Base-by-base conservation (phyloP, 2,797 vertebrate species). In the Nannoperca obscura region DNA sequence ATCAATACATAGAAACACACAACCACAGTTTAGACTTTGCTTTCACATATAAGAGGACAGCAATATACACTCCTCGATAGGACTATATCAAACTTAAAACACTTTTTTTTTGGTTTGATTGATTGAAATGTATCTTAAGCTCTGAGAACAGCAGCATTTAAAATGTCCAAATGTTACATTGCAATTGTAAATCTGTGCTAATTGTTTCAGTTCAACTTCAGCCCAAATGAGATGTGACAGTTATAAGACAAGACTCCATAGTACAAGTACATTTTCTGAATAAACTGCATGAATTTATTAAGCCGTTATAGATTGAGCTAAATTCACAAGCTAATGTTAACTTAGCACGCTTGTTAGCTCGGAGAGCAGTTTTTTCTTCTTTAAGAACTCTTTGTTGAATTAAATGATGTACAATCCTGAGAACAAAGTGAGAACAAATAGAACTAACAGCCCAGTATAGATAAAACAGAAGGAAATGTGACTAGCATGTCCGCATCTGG, bases 1-100 rank as follows among this genome's bases (percentile, higher is more conserved):
- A 66, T 49, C 47, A 63, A 58, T 14, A 50, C n/a, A 77, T 3
- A 49, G 40, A 64, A 38, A 65, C 30, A 46, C 36, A 76, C 49
- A n/a, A 2, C 7, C 40, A 44, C 14, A 32, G 22, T 30, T 46
- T 14, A 61, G 55, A 57, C 17, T 3, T 14, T 1, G 54, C 49
- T 53, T 52, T 40, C 19, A 9, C 19, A 47, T 19, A 20, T 44
- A 15, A 22, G 38, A 62, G 49, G 34, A 68, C 74, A 68, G 36
- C 14, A 42, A 32, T 36, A 0, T 15, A 44, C 15, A 20, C 34
- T 58, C 24, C 22, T 7, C 15, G 2, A 44, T 4, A 1, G 12
- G 7, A 9, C 47, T 2, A 14, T 20, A 49, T 58, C 17, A 62
- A 55, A 53, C 38, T 24, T 34, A 34, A 4, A 62, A 65, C n/a